A percentile compares a stretch with the other conserved stretches of the same genome.
phyloP scores from a whole-genome alignment of 2,113 vertebrate species.

The Rhea pennata region DNA sequence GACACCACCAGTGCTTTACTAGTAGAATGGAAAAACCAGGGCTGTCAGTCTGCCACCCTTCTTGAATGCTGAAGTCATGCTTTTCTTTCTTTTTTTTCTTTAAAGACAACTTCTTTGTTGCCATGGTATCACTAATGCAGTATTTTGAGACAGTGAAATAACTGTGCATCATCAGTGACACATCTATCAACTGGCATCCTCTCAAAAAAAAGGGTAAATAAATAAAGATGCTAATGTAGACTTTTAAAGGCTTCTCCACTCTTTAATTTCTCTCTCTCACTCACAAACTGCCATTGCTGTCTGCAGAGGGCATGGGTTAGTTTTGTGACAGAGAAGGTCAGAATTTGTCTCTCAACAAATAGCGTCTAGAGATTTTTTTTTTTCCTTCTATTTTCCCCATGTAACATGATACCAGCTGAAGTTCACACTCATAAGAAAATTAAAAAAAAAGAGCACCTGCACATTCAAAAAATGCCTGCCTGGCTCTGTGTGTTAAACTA shows the following conservation, averaged over 20 bases:
- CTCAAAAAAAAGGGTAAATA: slow-evolving; percentile 29
- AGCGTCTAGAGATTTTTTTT: background rate
- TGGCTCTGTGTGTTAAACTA: background rate
- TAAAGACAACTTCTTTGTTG: slow-evolving; percentile 57
- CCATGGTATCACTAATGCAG: slow-evolving; percentile 60
- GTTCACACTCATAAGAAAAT: background rate
- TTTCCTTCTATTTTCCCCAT: background rate
- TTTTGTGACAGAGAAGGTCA: background rate
- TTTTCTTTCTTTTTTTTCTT: background rate
- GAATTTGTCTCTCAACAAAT: background rate
- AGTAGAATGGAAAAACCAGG: background rate
- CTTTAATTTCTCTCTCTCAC: background rate
- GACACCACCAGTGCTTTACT: slow-evolving; percentile 17
- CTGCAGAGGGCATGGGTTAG: background rate
- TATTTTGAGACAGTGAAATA: slow-evolving; percentile 55
- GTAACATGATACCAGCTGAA: background rate
- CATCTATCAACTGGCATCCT: slow-evolving; percentile 50
- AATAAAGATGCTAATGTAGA: slow-evolving; percentile 3
- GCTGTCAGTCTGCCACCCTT: slow-evolving; percentile 62
- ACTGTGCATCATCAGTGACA: slow-evolving; percentile 40
- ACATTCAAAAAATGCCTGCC: background rate
- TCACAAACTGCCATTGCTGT: background rate
- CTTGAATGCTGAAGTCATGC: slow-evolving; percentile 30
- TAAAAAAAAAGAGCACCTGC: background rate
- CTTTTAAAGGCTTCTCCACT: background rate